Evolutionary conservation across 2,888 invertebrate genomes (phyloP), one percentile per base, ranked within the genome.

Genomic region (Nomada ferruginata): DNA sequence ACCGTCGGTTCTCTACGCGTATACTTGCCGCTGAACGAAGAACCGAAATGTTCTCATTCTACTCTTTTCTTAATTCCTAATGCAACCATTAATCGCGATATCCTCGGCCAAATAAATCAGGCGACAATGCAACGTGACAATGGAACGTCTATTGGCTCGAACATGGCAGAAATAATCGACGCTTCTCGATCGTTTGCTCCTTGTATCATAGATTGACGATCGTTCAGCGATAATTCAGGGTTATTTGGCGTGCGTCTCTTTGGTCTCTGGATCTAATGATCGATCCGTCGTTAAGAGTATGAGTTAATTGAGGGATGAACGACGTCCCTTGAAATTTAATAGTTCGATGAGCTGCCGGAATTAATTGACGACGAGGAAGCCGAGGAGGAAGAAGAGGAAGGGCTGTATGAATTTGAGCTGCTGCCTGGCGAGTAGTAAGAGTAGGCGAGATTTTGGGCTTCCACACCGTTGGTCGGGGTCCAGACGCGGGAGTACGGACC

Each of bases 401-500:
- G 96, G 94, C 96, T 96, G 1, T 96, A 96, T 90, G 95, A 96
- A 92, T 96, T 96, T 42, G 96, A 96, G 85, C 96, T 93, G 89
- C 95, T 96, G 69, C 96, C 95, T 1, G 95, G 94, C 44, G 94
- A 94, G 79, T 94, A 94, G 81, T 94, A 93, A 76, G 89, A 93
- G 89, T 93, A 93, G 36, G 93, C 93, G 65, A 93, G 90, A 9
- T 95, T 95, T 77, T 95, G 94, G 3, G 91, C 86, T 57, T 93
- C 93, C 57, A 88, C 91, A 47, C 92, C 90, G 76, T 91, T 93
- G 72, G 91, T 88, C 29, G 93, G 93, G 89, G 96, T 96, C 97
- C 97, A 97, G 1, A 97, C 96, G 86, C 97, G 95, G 64, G 97
- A 95, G 93, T 97, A 97, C 0, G 97, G 97, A 11, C 97, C 97